Conservation (phyloP, 2,113 vertebrate genomes). For the Plotosus lineatus region DNA sequence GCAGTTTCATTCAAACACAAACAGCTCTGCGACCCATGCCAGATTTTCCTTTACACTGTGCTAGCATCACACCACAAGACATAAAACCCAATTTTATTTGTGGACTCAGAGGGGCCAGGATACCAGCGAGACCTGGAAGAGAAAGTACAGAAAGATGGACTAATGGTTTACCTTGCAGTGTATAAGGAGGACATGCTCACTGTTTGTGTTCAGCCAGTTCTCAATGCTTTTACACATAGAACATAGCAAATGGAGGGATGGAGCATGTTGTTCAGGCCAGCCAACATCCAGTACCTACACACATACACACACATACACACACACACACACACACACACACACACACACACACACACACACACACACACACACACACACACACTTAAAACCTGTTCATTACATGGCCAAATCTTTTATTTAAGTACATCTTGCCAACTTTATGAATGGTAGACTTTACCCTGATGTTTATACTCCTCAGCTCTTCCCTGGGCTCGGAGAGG, state of each 20-base stretch:
- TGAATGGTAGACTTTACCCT: conserved; percentile 74
- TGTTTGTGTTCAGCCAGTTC: conserved; percentile 82
- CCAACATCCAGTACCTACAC: conserved; percentile 83
- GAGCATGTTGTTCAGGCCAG: conserved; percentile 85
- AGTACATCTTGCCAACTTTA: background rate
- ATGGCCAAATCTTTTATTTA: too few relatives aligned
- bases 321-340: too few relatives aligned
- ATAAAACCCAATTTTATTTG: background rate
- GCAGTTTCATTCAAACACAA: background rate
- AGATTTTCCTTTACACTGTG: background rate
- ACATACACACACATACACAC: too few relatives aligned
- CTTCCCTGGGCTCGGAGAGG: conserved; percentile 81
- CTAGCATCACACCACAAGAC: background rate
- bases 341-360: too few relatives aligned
- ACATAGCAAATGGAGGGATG: conserved; percentile 82
- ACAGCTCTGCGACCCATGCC: background rate
- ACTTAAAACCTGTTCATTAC: too few relatives aligned
- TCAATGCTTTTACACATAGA: conserved; percentile 85
- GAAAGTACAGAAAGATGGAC: background rate
- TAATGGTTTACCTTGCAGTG: conserved; percentile 82
- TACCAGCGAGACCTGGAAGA: background rate
- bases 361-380: too few relatives aligned
- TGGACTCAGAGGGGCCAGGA: background rate
- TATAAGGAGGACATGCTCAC: conserved; percentile 84
- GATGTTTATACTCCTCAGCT: conserved; percentile 79